Evolutionary conservation across 2,113 vertebrate species (phyloP).

Genomic region (Corythornis cristatus): DNA sequence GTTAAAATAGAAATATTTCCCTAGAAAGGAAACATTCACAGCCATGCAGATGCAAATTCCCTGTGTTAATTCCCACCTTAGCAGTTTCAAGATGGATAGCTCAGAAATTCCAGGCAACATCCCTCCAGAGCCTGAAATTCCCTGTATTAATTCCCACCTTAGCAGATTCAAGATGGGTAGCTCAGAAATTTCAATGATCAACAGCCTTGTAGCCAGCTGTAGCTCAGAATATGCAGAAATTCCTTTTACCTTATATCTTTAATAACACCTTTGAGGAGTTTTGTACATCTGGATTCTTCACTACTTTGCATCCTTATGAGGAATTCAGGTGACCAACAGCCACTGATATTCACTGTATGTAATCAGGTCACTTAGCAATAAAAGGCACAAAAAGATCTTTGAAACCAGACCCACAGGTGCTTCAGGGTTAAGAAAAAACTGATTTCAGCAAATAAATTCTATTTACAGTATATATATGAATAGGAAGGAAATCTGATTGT

Average conservation of each 20-base stretch:
- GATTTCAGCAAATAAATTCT: not conserved
- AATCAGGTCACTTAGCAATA: not conserved
- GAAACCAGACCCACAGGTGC: not conserved
- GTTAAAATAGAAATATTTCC: not conserved
- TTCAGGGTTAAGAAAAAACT: not conserved
- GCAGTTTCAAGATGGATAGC: not conserved
- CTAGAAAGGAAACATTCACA: not conserved
- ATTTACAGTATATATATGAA: not conserved
- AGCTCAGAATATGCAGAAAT: not conserved
- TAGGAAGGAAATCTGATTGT: not conserved
- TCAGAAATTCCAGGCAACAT: too few species aligned
- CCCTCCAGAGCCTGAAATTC: not conserved
- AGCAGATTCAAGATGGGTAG: not conserved
- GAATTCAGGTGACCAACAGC: not conserved
- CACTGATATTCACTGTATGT: not conserved
- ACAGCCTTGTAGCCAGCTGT: not conserved
- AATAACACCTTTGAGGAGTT: not conserved
- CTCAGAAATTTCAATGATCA: not conserved
- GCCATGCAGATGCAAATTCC: not conserved
- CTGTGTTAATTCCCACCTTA: not conserved
- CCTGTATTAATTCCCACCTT: not conserved
- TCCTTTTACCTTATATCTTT: not conserved
- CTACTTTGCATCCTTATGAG: not conserved
- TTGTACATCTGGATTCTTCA: not conserved
- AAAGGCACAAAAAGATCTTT: not conserved